These are phyloP conservation scores for Horisme vitalbata DNA, from an alignment of 2,888 invertebrate genomes.

Conservation along the genomic window DNA sequence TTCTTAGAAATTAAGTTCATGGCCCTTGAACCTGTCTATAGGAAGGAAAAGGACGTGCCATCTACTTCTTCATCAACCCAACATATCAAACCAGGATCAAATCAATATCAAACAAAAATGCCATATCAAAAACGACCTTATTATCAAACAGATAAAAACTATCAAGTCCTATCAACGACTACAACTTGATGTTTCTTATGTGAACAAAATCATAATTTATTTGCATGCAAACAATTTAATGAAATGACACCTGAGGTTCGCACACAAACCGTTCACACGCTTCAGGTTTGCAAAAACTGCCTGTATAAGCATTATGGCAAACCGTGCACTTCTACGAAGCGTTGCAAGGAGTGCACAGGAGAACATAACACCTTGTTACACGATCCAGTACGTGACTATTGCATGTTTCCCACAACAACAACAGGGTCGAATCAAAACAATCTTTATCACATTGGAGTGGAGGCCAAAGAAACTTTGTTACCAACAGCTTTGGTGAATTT, in stretches of 20 bases:
- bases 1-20: constrained; percentile 2
- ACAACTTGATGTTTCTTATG: too few species aligned
- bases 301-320: not conserved
- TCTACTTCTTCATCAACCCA: not conserved
- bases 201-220: not conserved
- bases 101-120: not conserved
- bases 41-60: not conserved
- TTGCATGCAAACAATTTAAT: not conserved
- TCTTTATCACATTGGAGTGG: too few species aligned
- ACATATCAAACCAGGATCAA: not conserved
- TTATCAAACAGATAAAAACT: not conserved
- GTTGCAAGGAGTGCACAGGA: too few species aligned
- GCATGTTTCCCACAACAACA: too few species aligned
- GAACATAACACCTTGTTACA: too few species aligned
- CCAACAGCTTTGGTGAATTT: not conserved
- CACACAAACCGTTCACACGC: not conserved
- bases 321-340: not conserved
- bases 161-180: too few species aligned
- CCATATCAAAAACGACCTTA: too few species aligned
- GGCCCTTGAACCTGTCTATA: not conserved
- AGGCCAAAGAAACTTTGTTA: too few species aligned
- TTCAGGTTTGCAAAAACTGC: not conserved
- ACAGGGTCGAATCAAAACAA: too few species aligned
- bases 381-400: too few species aligned
- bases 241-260: not conserved